Conservation (phyloP, 2,888 invertebrate species). For the Apotomis betuletana region DNA sequence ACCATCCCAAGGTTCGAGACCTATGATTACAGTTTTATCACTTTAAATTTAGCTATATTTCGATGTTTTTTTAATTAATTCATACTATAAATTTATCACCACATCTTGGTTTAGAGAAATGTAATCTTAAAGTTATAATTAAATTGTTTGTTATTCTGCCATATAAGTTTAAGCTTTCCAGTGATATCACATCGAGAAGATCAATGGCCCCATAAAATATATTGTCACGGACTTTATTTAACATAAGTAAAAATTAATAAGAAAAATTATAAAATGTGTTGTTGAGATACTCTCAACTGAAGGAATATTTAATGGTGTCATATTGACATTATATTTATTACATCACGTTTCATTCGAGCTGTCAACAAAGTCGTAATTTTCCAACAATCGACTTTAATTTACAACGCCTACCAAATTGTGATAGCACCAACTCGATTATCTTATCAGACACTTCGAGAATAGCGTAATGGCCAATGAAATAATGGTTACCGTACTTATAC, state of each 20-base stretch:
- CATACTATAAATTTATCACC: slow-evolving; percentile 67
- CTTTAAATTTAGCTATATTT: slow-evolving; percentile 16
- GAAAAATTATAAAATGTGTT: slow-evolving; percentile 39
- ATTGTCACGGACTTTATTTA: slow-evolving; percentile 60
- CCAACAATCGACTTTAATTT: too few relatives aligned
- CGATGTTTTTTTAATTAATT: slow-evolving; percentile 44
- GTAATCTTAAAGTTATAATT: slow-evolving; percentile 60
- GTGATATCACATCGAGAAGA: slow-evolving; percentile 65
- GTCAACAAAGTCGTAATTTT: background rate
- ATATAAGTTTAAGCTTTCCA: slow-evolving; percentile 64
- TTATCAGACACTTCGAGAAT: too few relatives aligned
- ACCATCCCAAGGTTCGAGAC: background rate
- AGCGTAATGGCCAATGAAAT: too few relatives aligned
- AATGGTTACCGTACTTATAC: too few relatives aligned
- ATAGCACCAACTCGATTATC: too few relatives aligned
- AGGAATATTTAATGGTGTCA: background rate
- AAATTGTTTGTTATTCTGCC: slow-evolving; percentile 71
- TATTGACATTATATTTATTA: background rate
- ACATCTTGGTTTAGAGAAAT: slow-evolving; percentile 64
- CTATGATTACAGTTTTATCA: slow-evolving; percentile 13
- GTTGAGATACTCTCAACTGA: slow-evolving; percentile 8
- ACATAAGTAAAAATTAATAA: slow-evolving; percentile 59
- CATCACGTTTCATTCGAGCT: background rate
- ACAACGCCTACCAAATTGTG: too few relatives aligned
- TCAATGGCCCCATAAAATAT: slow-evolving; percentile 63